phyloP scores from a whole-genome alignment of 2,797 vertebrate species.

The Epinephelus malabaricus region DNA sequence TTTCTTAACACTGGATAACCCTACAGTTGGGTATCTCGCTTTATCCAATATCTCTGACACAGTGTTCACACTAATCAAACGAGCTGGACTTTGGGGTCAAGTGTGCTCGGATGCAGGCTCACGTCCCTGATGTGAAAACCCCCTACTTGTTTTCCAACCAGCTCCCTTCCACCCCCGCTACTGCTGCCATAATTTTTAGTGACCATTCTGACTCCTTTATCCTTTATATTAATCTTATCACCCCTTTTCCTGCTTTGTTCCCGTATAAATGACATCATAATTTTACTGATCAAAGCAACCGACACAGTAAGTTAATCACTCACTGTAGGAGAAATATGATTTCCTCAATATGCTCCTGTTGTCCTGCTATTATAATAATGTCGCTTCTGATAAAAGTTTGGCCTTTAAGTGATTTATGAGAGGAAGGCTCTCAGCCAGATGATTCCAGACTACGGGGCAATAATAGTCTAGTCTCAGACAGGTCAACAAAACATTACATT shows the following conservation, averaged over 20 bases:
- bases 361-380: conserved; percentile 20
- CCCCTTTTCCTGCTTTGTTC: conserved; percentile 4
- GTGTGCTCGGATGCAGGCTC: too few species aligned
- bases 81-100: too few species aligned
- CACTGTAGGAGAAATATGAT: conserved; percentile 24
- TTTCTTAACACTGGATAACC: too few species aligned
- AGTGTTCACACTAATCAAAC: too few species aligned
- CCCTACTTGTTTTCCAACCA: too few species aligned
- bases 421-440: conserved; percentile 37
- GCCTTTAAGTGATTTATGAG: conserved; percentile 53
- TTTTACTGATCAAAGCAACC: conserved; percentile 40
- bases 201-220: not conserved
- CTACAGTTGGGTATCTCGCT: too few species aligned
- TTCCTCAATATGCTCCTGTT: conserved; percentile 11
- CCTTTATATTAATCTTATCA: not conserved
- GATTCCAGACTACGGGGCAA: conserved; percentile 41
- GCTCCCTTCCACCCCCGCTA: too few species aligned
- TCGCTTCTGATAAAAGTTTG: conserved; percentile 36
- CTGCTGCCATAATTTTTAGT: too few species aligned
- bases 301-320: conserved; percentile 22
- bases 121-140: too few species aligned
- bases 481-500: conserved; percentile 67
- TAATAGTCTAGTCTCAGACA: conserved; percentile 37
- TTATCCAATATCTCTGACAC: too few species aligned
- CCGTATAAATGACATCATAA: conserved; percentile 44